Conservation (phyloP, 2,888 invertebrate species). For the Diaprepes abbreviatus region DNA sequence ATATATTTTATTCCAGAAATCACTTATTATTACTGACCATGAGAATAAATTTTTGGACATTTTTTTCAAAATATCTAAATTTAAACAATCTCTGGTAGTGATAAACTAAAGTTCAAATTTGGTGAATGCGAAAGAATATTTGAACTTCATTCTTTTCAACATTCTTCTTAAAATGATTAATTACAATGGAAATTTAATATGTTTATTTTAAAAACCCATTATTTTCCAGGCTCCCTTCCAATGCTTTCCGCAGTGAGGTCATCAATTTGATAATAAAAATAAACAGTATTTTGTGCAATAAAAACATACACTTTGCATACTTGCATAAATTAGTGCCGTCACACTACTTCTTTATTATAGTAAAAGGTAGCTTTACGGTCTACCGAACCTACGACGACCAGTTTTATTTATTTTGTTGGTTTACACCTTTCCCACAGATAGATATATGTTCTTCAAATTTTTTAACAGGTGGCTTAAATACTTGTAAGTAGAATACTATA, state of each 20-base stretch:
- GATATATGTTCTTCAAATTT: too few species aligned
- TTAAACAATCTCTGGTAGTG: too few species aligned
- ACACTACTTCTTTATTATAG: conserved; percentile 1
- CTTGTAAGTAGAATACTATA: neutral
- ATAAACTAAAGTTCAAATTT: too few species aligned
- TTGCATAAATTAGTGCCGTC: conserved; percentile 21
- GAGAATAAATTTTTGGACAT: too few species aligned
- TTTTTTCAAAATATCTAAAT: too few species aligned
- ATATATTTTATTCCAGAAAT: too few species aligned
- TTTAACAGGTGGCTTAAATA: neutral
- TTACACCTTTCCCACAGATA: neutral
- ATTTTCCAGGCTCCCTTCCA: too few species aligned
- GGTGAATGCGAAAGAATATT: neutral
- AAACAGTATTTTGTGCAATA: neutral
- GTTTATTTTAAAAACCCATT: too few species aligned
- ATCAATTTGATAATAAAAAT: neutral
- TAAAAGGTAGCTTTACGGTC: neutral
- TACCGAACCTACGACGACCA: neutral
- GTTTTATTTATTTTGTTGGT: conserved; percentile 7
- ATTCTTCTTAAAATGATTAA: too few species aligned
- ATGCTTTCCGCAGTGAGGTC: neutral
- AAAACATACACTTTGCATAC: neutral
- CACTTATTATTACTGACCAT: too few species aligned
- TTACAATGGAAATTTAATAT: too few species aligned
- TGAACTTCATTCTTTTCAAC: neutral